A percentile compares a stretch with the other conserved stretches of the same genome.
phyloP scores from a whole-genome alignment of 2,888 invertebrate genomes.

The Agonopterix arenella region DNA sequence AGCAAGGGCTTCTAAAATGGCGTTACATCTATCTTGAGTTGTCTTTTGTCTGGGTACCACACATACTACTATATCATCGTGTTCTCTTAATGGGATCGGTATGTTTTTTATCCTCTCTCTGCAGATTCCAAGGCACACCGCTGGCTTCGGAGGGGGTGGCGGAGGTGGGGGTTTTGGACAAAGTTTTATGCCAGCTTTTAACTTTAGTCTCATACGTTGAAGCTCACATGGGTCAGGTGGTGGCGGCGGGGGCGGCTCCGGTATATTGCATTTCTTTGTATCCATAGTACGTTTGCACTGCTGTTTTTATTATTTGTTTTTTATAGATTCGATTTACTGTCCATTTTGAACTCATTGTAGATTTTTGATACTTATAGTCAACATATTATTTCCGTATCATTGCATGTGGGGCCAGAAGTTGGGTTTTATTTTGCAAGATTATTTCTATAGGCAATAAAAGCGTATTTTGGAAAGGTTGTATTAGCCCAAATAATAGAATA shows the following conservation, averaged over 20 bases:
- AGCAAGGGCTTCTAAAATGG: slow-evolving; percentile 22
- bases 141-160: slow-evolving; percentile 23
- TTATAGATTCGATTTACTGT: no score
- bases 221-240: slow-evolving; percentile 34
- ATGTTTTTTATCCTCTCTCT: slow-evolving; percentile 51
- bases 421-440: no score
- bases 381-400: no score
- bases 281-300: background rate
- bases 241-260: slow-evolving; percentile 26
- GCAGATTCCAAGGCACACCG: slow-evolving; percentile 38
- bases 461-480: no score
- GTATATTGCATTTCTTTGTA: background rate
- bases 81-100: slow-evolving; percentile 14
- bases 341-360: no score
- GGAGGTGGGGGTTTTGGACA: slow-evolving; percentile 31
- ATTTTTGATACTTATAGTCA: no score
- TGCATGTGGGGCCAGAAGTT: no score
- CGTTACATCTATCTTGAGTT: slow-evolving; percentile 33
- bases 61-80: slow-evolving; percentile 26
- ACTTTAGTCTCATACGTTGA: slow-evolving; percentile 29
- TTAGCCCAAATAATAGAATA: no score
- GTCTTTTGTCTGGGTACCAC: slow-evolving; percentile 29
- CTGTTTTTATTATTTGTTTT: background rate
- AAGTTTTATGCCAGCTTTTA: slow-evolving; percentile 40
- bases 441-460: no score